These are phyloP conservation scores for Oxygymnocypris stewartii DNA, from an alignment of 2,113 vertebrate species.

Conservation along the genomic window DNA sequence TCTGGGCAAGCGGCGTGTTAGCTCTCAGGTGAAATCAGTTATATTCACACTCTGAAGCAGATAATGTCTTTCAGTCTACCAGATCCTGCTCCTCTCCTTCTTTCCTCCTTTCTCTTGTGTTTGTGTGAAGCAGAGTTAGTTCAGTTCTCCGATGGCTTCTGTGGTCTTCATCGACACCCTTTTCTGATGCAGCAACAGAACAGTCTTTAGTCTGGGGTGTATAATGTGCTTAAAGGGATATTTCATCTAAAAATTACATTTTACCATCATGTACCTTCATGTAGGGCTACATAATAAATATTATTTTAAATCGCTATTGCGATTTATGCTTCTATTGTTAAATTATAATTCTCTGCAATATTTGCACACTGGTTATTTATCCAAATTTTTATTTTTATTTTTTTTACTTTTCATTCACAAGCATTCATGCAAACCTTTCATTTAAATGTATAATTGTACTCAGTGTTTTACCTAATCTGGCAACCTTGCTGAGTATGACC, in stretches of 20 bases:
- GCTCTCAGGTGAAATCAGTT: background rate
- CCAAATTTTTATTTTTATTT: rapidly evolving
- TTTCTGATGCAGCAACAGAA: background rate
- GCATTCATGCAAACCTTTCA: too few species aligned
- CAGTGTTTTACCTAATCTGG: too few species aligned
- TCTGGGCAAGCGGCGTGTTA: background rate
- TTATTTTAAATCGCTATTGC: too few species aligned
- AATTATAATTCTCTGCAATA: too few species aligned
- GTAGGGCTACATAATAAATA: too few species aligned
- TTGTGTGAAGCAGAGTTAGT: background rate
- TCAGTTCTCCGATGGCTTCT: background rate
- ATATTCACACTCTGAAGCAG: background rate
- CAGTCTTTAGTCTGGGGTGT: background rate
- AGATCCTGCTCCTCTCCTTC: background rate
- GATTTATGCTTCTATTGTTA: too few species aligned
- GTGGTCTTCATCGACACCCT: background rate
- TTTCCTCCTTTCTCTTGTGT: background rate
- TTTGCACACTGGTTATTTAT: too few species aligned
- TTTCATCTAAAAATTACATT: background rate
- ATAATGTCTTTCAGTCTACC: background rate
- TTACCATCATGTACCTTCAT: background rate
- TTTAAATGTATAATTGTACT: too few species aligned
- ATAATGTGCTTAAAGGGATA: background rate
- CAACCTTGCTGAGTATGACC: too few species aligned
- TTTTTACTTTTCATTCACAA: too few species aligned